Evolutionary conservation across 2,797 vertebrate genomes (phyloP), one percentile per base, ranked within the genome.

Genomic region (Sardinella longiceps): DNA sequence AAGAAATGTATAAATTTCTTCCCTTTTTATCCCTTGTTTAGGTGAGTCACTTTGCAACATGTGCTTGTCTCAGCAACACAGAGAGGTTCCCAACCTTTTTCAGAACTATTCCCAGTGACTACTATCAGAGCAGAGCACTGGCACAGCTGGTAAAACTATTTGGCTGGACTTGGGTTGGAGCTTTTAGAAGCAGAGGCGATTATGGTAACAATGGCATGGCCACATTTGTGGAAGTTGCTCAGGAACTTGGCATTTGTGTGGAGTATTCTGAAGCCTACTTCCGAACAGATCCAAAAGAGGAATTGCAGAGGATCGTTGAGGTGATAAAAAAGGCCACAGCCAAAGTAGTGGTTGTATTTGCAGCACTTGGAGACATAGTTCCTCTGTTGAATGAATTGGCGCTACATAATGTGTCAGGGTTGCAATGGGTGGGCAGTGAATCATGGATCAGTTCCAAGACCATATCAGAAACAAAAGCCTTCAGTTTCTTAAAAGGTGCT

Each of bases 151-250:
- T 95, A 43, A 94, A 94, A 51, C 89, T 93, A 85, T 95, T 95
- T 84, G 94, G 94, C 81, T 96, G 95, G 95, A 94, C 91, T n/a
- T 96, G 95, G 95, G 94, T 95, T 0, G 95, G 95, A 0, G 89
- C 95, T 7, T 85, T 96, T 10, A 94, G 93, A 88, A 94, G 93
- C 2, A 93, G 95, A 84, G 94, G 91, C 45, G 93, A 95, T 50
- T 96, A 95, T 11, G 95, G 95, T 2, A 95, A 95, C 87, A 94
- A 90, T 0, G 95, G 94, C 9, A 94, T 95, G 91, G 92, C 94
- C 14, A 93, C 94, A 58, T 95, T 95, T 80, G 90, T 94, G 0
- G 83, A 91, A 20, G 92, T 89, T 0, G 94, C 94, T 11, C 80
- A 89, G 30, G 88, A 94, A 63, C 88, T 93, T 81, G 94, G 93